Evolutionary conservation across 1,140 invertebrate genomes (phyloP), one percentile per base, ranked within the genome.

Genomic region (Babylonia areolata): DNA sequence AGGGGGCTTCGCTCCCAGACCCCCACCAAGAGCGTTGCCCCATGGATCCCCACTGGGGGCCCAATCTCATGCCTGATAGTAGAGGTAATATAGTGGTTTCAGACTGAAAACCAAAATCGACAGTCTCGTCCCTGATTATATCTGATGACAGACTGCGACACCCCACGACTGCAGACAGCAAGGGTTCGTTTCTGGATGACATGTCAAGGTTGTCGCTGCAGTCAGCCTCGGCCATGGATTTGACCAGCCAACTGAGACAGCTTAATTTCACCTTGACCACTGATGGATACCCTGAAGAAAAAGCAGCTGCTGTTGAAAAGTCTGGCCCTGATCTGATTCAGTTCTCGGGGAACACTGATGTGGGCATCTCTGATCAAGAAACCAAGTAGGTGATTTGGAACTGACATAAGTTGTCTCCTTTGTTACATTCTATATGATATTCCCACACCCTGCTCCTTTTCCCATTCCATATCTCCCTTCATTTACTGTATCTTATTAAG

Each of bases 151-250:
- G 79, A 81, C 37, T 33, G 40, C 42, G 20, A 35, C n/a, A 33
- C 11, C n/a, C n/a, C 12, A 11, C 79, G n/a, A 54, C 54, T 1
- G 6, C 35, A 0, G 64, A 46, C 82, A 12, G 12, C 35, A 84
- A 42, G 46, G 82, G 82, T n/a, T 84, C 82, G 6, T 84, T 84
- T 42, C 64, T 84, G 64, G 69, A 73, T 46, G 82, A 84, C 39
- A 31, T 75, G 39, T 84, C 82, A 1, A 64, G 69, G 39, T 37
- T 84, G 37, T 84, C 82, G 11, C 23, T 73, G 40, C 82, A 84
- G 64, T 84, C 82, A 20, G 69, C 42, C 17, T 73, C 82, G 17
- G 39, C 20, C 31, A 37, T 84, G 64, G 69, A 84, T 39, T 31
- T 75, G 23, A 73, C 64, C 37, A 15, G 46, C 42, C 64, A 84